Evolutionary conservation across 35 echinoderm and acorn worm genomes (phyloP), one percentile per base, ranked within the genome.

Genomic region (Lytechinus pictus): DNA sequence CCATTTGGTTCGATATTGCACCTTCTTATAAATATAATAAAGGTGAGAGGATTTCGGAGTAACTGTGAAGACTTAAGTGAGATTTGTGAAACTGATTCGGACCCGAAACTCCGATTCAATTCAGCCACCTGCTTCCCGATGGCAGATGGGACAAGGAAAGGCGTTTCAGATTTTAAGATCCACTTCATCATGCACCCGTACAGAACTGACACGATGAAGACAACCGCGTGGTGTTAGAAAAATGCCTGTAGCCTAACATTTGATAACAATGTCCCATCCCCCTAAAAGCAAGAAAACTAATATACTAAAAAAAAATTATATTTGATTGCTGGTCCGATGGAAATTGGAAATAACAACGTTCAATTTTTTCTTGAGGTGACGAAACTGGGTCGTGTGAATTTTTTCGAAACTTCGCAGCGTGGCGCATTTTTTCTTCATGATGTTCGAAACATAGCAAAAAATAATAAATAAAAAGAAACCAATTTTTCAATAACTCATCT

Each of bases 401-500:
- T 79, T n/a, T 79, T 14, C 8, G 66, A 79, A 24, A 79, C 66
- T 79, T 79, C 66, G 14, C 66, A 79, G 66, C 14, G 21, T 79
- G 66, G n/a, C n/a, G 66, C 16, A 1, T 79, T 79, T 24, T 79
- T 1, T 14, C n/a, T 79, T 79, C 19, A 44, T 44, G 33, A 44
- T 44, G 33, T 79, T 79, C 3, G n/a, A 79, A 79, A 79, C 19
- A 16, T 1, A 24, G 16, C 19, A 7, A 79, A 79, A n/a, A 79
- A 6, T 7, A 14, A 24, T 79, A 4, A 24, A 79, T 79, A 79
- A 79, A 79, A n/a, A 79, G 19, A 79, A 79, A 79, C 66, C 19
- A 79, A 79, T 79, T 79, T 44, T 79, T 79, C 66, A 79, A 79
- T 79, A 79, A 79, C 66, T 79, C 66, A 79, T 79, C 66, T 24